These are phyloP conservation scores for Dryas iulia DNA, from an alignment of 1,140 invertebrate genomes.

Conservation along the genomic window DNA sequence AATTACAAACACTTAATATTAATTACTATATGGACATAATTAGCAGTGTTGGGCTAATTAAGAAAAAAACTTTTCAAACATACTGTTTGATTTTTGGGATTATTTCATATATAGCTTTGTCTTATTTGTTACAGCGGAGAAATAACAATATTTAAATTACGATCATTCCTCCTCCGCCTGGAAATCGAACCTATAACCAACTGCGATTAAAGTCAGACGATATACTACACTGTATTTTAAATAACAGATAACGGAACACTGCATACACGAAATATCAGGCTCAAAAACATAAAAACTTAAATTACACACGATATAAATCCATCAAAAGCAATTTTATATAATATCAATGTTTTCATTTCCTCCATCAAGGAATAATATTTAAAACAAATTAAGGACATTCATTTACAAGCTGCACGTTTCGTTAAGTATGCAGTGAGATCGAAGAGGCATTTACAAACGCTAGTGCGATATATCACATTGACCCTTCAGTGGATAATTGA, in stretches of 20 bases:
- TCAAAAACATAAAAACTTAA: not conserved
- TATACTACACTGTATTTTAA: too few relatives aligned
- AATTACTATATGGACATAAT: too few relatives aligned
- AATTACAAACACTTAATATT: too few relatives aligned
- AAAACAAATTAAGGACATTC: slow-evolving; percentile 43
- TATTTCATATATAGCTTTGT: too few relatives aligned
- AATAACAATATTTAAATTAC: too few relatives aligned
- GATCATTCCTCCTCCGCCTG: too few relatives aligned
- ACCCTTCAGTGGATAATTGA: slow-evolving; percentile 14
- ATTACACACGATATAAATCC: not conserved
- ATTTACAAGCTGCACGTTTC: slow-evolving; percentile 38
- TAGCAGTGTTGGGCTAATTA: too few relatives aligned
- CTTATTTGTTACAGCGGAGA: too few relatives aligned
- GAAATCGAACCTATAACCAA: too few relatives aligned
- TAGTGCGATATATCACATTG: slow-evolving; percentile 31
- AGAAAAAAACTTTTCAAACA: too few relatives aligned
- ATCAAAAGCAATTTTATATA: not conserved
- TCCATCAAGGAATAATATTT: slow-evolving; percentile 34
- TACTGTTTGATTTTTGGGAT: too few relatives aligned
- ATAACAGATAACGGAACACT: not conserved
- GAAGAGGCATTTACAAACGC: slow-evolving; percentile 38
- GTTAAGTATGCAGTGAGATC: slow-evolving; percentile 39
- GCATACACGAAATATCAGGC: not conserved
- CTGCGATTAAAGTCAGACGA: too few relatives aligned
- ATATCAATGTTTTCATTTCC: slow-evolving; percentile 1